phyloP scores from a whole-genome alignment of 2,888 invertebrate genomes.

The Brachyptera risi region DNA sequence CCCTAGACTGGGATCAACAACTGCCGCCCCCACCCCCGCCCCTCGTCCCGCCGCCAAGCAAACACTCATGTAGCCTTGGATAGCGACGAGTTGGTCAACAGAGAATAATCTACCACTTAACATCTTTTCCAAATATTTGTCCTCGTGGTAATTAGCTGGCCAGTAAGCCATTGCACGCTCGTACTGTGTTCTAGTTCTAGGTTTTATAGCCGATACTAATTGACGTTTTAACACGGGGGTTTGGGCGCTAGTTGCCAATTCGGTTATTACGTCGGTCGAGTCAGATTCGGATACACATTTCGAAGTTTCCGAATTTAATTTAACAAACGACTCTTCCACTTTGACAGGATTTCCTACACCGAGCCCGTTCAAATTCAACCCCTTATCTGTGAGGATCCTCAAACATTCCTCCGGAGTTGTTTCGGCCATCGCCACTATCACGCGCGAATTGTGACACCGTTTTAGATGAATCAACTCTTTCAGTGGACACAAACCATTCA shows the following conservation, averaged over 20 bases:
- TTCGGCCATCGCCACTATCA: slow-evolving; percentile 51
- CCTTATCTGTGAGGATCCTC: slow-evolving; percentile 42
- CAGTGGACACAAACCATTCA: slow-evolving; percentile 58
- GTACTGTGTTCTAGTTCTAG: slow-evolving; percentile 65
- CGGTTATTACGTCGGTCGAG: not conserved
- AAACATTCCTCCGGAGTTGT: not conserved
- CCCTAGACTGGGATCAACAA: slow-evolving; percentile 67
- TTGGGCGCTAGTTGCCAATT: not conserved
- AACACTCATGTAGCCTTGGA: slow-evolving; percentile 56
- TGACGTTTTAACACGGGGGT: slow-evolving; percentile 49
- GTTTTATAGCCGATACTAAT: slow-evolving; percentile 57
- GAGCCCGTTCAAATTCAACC: slow-evolving; percentile 52
- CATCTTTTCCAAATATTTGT: slow-evolving; percentile 66
- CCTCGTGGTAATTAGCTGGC: slow-evolving; percentile 83
- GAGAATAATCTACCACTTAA: slow-evolving; percentile 59
- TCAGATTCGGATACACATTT: not conserved
- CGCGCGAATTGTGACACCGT: slow-evolving; percentile 55
- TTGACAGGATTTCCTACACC: slow-evolving; percentile 37
- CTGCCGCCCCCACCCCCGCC: slow-evolving; percentile 51
- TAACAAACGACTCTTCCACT: not conserved
- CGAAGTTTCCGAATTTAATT: not conserved
- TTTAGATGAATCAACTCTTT: slow-evolving; percentile 66
- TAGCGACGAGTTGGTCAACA: slow-evolving; percentile 49
- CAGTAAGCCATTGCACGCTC: slow-evolving; percentile 58
- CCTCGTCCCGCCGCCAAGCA: slow-evolving; percentile 49